These are phyloP conservation scores for Eulemur coronatus DNA, from an alignment of 2,797 vertebrate genomes.

Conservation along the genomic window DNA sequence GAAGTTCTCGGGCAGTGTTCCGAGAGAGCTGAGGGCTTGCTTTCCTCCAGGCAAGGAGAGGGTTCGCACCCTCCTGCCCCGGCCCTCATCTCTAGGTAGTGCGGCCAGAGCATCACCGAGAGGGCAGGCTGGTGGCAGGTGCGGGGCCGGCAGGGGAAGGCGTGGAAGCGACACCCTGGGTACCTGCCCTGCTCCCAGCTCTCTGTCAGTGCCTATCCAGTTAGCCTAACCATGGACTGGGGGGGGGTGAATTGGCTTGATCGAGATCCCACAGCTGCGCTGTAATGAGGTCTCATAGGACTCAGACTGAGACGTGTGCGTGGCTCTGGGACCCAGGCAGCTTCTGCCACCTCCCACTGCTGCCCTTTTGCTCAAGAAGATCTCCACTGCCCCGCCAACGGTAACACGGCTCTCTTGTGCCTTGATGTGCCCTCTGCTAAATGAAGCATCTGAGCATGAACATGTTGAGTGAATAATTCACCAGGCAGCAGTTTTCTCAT, in stretches of 20 bases:
- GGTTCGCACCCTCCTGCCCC: not conserved
- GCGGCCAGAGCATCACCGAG: accelerated
- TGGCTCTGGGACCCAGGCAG: not conserved
- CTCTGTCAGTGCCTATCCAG: not conserved
- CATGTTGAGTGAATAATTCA: not conserved
- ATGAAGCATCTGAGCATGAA: constrained; percentile 14
- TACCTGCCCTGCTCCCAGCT: not conserved
- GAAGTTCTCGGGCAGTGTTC: not conserved
- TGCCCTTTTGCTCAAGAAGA: not conserved
- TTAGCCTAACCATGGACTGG: not conserved
- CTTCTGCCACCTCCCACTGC: not conserved
- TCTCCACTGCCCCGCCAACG: not conserved
- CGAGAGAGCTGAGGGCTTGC: not conserved
- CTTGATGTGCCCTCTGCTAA: not conserved
- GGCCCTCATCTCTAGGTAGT: not conserved
- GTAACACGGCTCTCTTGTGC: not conserved
- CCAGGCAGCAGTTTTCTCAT: constrained; percentile 38
- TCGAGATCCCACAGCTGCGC: not conserved
- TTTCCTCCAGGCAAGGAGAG: not conserved
- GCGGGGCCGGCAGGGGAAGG: not conserved
- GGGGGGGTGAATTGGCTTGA: not conserved
- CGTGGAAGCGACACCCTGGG: accelerated
- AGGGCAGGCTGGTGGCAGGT: no score
- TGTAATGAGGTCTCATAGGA: not conserved
- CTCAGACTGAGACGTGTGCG: not conserved